Conservation (phyloP, 2,113 vertebrate species). For the Salvator merianae region DNA sequence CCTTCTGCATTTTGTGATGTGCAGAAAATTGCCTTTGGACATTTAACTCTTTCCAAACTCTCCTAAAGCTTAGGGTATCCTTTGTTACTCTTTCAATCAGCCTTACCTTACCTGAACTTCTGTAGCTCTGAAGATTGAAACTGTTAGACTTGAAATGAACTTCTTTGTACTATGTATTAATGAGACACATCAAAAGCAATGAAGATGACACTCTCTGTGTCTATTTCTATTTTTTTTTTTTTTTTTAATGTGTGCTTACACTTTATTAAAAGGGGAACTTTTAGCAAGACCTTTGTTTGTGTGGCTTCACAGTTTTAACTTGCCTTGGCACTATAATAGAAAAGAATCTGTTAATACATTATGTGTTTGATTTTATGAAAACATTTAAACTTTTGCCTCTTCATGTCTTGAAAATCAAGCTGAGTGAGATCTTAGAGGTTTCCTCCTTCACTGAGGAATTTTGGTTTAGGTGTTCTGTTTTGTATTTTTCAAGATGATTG, state of each 20-base stretch:
- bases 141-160: not conserved
- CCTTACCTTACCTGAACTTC: not conserved
- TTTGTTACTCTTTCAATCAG: constrained; percentile 16
- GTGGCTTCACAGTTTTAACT: not conserved
- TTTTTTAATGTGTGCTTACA: not conserved
- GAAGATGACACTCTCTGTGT: constrained; percentile 1
- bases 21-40: not conserved
- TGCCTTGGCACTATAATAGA: not conserved
- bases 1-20: constrained; percentile 54
- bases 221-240: constrained; percentile 44
- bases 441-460: not conserved
- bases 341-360: not conserved
- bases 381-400: not conserved
- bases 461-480: not conserved
- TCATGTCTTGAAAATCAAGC: not conserved
- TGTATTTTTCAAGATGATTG: not conserved
- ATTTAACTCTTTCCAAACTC: constrained; percentile 35
- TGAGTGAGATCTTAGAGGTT: not conserved
- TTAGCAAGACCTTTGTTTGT: not conserved
- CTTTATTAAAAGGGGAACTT: not conserved
- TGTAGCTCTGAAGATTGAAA: not conserved
- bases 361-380: not conserved
- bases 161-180: not conserved
- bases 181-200: constrained; percentile 17
- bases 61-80: rapidly evolving